Evolutionary conservation across 2,888 invertebrate species (phyloP).

Genomic region (Sycophila texana): DNA sequence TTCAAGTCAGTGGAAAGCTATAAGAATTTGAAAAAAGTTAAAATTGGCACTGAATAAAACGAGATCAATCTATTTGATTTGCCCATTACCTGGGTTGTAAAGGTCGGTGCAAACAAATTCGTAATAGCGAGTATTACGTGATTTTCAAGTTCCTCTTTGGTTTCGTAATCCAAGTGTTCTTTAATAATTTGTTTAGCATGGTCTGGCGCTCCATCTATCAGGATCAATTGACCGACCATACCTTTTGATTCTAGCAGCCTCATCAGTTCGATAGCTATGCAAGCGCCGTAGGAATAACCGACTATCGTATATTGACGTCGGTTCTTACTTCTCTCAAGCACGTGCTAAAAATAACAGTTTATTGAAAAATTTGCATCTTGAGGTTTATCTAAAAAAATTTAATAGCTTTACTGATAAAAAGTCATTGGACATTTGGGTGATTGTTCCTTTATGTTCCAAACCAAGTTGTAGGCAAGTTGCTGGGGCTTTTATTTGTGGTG

Average conservation of each 20-base stretch:
- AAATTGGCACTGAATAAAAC: no score
- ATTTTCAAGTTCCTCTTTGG: conserved; percentile 78
- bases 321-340: conserved; percentile 76
- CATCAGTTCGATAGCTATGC: conserved; percentile 87
- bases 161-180: conserved; percentile 75
- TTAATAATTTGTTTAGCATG: conserved; percentile 80
- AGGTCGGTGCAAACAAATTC: conserved; percentile 76
- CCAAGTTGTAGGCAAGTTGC: conserved; percentile 66
- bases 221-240: conserved; percentile 80
- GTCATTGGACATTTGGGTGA: conserved; percentile 77
- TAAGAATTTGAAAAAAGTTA: conserved; percentile 24
- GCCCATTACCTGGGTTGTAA: conserved; percentile 71
- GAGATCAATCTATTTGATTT: background rate
- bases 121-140: conserved; percentile 79
- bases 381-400: background rate
- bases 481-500: conserved; percentile 67
- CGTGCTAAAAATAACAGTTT: conserved; percentile 75
- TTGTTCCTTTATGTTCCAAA: conserved; percentile 72
- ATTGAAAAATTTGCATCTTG: background rate
- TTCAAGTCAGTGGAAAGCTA: conserved; percentile 74
- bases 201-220: conserved; percentile 90
- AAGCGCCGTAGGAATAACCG: conserved; percentile 93
- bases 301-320: conserved; percentile 81
- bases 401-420: conserved; percentile 77
- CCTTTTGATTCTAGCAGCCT: conserved; percentile 83